Conservation (phyloP, 2,797 vertebrate genomes). For the Jordanella pulchra region DNA sequence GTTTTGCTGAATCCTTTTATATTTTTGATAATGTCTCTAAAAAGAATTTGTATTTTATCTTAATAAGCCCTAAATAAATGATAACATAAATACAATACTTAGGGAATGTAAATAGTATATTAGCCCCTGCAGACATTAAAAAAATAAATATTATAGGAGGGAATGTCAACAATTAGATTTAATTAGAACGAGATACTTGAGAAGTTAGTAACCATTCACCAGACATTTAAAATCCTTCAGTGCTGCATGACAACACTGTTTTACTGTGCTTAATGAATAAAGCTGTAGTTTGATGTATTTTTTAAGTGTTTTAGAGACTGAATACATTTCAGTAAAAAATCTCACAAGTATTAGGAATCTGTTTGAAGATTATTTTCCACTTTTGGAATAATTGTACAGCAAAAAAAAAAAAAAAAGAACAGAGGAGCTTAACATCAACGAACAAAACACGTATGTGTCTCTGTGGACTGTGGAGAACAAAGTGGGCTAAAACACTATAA, state of each 20-base stretch:
- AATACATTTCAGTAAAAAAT: neutral
- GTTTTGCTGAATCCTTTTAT: neutral
- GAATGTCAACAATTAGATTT: neutral
- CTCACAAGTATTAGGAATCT: neutral
- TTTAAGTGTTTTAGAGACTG: neutral
- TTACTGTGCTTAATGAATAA: no score
- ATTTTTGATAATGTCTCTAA: neutral
- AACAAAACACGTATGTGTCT: slow-evolving; percentile 40
- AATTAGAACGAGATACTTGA: no score
- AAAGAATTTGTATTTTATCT: neutral
- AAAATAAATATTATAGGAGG: neutral
- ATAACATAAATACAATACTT: neutral
- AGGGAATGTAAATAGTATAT: neutral
- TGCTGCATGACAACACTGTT: no score
- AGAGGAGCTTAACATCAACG: slow-evolving; percentile 13
- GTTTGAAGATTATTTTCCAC: neutral
- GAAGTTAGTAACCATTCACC: neutral
- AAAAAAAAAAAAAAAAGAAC: slow-evolving; percentile 7
- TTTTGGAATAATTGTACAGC: slow-evolving; percentile 1
- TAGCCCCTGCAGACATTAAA: neutral
- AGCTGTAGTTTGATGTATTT: no score
- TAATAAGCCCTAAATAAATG: neutral
- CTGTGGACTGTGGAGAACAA: slow-evolving; percentile 50
- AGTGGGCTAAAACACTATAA: slow-evolving; percentile 61
- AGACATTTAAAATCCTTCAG: neutral